phyloP scores from a whole-genome alignment of 2,888 invertebrate species.

The Antitype chi region DNA sequence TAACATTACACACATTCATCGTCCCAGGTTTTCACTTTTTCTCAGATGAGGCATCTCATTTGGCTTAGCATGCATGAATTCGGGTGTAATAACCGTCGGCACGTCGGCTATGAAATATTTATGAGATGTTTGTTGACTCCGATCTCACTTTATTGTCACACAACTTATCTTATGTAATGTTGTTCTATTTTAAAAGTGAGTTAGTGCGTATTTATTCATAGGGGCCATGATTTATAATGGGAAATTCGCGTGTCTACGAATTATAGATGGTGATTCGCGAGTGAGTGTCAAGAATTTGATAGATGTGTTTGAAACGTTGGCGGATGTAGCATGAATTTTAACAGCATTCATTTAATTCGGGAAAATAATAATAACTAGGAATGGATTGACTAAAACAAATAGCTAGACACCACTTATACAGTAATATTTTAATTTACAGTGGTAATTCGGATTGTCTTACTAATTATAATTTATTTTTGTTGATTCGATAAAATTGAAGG shows the following conservation, averaged over 20 bases:
- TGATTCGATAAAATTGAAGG: not conserved
- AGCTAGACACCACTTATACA: not conserved
- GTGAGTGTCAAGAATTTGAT: slow-evolving; percentile 14
- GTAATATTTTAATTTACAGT: not conserved
- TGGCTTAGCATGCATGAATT: slow-evolving; percentile 81
- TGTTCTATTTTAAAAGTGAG: slow-evolving; percentile 54
- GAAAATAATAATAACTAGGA: not conserved
- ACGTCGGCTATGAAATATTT: slow-evolving; percentile 78
- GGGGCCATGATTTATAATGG: slow-evolving; percentile 40
- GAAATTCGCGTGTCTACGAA: slow-evolving; percentile 36
- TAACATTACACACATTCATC: slow-evolving; percentile 40
- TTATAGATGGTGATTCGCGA: slow-evolving; percentile 15
- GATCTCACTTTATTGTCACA: slow-evolving; percentile 78
- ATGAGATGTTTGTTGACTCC: slow-evolving; percentile 72
- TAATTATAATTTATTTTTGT: not conserved
- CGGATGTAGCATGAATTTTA: slow-evolving; percentile 18
- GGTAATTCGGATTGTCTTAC: not conserved
- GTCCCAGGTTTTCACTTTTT: slow-evolving; percentile 76
- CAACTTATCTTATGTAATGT: slow-evolving; percentile 61
- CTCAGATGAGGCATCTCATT: slow-evolving; percentile 70
- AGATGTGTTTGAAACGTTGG: not conserved
- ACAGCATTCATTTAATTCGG: not conserved
- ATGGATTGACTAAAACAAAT: not conserved
- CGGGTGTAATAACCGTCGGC: slow-evolving; percentile 85
- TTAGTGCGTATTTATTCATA: slow-evolving; percentile 40